Conservation (phyloP, 2,797 vertebrate genomes). For the Hyperoplus lanceolatus region DNA sequence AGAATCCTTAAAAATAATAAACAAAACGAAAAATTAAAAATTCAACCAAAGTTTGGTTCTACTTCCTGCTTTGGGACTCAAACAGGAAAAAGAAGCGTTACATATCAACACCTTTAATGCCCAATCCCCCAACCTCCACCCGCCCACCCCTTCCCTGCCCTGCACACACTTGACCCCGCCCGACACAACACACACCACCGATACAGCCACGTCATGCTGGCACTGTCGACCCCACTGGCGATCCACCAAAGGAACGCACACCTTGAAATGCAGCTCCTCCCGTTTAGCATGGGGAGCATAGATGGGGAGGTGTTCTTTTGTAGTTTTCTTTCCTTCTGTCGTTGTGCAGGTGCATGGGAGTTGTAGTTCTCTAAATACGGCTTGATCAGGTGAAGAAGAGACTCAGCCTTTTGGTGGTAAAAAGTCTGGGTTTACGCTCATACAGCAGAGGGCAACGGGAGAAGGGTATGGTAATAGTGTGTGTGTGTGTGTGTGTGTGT, state of each 20-base stretch:
- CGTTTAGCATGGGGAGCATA: constrained; percentile 42
- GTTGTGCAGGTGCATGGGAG: constrained; percentile 66
- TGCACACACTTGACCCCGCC: constrained; percentile 25
- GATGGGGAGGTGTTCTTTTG: constrained; percentile 9
- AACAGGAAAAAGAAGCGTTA: constrained; percentile 57
- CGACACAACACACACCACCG: constrained; percentile 42
- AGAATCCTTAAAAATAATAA: constrained; percentile 39
- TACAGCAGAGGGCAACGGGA: constrained; percentile 67
- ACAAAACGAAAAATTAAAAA: no score
- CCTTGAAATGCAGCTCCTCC: constrained; percentile 54
- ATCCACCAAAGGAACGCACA: constrained; percentile 28
- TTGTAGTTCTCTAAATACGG: constrained; percentile 69
- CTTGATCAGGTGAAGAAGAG: constrained; percentile 59
- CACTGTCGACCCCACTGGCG: constrained; percentile 39
- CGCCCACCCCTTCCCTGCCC: background rate
- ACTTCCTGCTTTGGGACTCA: constrained; percentile 43
- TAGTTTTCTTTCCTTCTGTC: constrained; percentile 47
- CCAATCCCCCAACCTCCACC: background rate
- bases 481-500: constrained; percentile 45
- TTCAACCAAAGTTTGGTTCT: constrained; percentile 40
- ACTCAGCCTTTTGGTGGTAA: constrained; percentile 65
- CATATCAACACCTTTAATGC: constrained; percentile 13
- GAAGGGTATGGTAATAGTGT: constrained; percentile 45
- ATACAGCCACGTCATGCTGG: constrained; percentile 60
- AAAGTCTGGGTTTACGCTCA: constrained; percentile 64